phyloP scores from a whole-genome alignment of 2,797 vertebrate genomes.

The Champsocephalus gunnari region DNA sequence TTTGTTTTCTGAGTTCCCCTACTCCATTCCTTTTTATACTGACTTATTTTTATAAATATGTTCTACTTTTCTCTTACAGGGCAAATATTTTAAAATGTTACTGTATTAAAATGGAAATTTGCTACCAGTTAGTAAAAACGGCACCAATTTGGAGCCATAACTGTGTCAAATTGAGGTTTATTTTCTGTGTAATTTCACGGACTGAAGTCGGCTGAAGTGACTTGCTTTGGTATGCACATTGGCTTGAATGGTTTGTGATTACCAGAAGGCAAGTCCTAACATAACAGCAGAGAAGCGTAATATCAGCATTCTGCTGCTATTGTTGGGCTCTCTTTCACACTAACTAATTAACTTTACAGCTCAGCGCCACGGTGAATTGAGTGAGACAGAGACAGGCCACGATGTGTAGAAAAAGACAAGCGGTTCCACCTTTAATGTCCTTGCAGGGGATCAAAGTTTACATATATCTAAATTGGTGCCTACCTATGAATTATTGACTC shows the following conservation, averaged over 20 bases:
- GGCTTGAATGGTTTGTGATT: conserved; percentile 29
- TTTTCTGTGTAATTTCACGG: conserved; percentile 28
- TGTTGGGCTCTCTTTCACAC: conserved; percentile 37
- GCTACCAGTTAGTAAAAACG: background rate
- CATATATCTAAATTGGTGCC: conserved; percentile 12
- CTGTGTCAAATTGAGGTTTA: conserved; percentile 16
- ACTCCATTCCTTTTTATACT: background rate
- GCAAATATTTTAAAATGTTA: conserved; percentile 9
- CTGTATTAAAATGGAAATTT: conserved; percentile 7
- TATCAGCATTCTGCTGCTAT: conserved; percentile 31
- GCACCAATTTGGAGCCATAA: background rate
- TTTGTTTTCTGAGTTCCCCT: background rate
- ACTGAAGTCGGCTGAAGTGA: background rate
- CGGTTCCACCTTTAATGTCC: conserved; percentile 27
- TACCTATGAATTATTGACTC: background rate
- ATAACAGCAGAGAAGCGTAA: conserved; percentile 16
- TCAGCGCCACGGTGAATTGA: conserved; percentile 23
- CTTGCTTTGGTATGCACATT: conserved; percentile 18
- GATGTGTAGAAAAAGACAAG: conserved; percentile 12
- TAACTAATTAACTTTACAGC: conserved; percentile 50
- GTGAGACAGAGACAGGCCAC: conserved; percentile 20
- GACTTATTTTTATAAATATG: background rate
- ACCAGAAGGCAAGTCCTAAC: conserved; percentile 30
- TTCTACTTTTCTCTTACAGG: background rate
- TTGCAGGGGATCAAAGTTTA: conserved; percentile 15